Evolutionary conservation across 37 sponge, comb jelly and placozoan genomes (phyloP), one percentile per base, ranked within the genome.

Genomic region (Cliona cf. orientalis): DNA sequence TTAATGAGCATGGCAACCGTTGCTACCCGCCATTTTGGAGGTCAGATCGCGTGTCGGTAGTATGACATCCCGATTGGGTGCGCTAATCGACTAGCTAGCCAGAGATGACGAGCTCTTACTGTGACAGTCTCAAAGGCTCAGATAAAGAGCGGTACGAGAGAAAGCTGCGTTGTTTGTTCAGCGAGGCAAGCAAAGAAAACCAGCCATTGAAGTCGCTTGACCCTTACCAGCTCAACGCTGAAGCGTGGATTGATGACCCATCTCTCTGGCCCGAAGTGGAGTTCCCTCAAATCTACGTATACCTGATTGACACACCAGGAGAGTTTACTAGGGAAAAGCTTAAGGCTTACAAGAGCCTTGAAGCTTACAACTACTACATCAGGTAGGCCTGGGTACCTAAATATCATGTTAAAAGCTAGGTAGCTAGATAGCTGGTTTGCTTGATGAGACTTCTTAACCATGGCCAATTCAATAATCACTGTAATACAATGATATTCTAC

Each of bases 1-100:
- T n/a, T n/a, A n/a, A n/a, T n/a, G n/a, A n/a, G n/a, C 71, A 4
- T 69, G 35, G 71, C 71, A 69, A 69, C 71, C 71, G 71, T 69
- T 34, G 40, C 39, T 32, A 69, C 41, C 37, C 29, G 71, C 71
- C 71, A 69, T 69, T 40, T 69, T 69, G 71, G 36, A 22, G 29
- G 71, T 69, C 71, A 69, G 71, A 31, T 9, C 34, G 66, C 9
- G 7, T 23, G 34, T 25, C 23, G 31, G 9, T 12, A 9, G 34
- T 64, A 11, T 63, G 66, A 23, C 34, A 63, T n/a, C n/a, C n/a
- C 7, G 34, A 63, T 63, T 63, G 9, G 14, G 9, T 14, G 53
- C 14, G 53, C 53, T 49, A 49, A 49, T 19, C 53, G 53, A 19
- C 14, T 19, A 14, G 9, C 14, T 49, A 19, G 9, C 14, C 9